A percentile compares a stretch with the other conserved stretches of the same genome.
Conservation (phyloP, 2,113 vertebrate genomes). For the Loxodonta africana region DNA sequence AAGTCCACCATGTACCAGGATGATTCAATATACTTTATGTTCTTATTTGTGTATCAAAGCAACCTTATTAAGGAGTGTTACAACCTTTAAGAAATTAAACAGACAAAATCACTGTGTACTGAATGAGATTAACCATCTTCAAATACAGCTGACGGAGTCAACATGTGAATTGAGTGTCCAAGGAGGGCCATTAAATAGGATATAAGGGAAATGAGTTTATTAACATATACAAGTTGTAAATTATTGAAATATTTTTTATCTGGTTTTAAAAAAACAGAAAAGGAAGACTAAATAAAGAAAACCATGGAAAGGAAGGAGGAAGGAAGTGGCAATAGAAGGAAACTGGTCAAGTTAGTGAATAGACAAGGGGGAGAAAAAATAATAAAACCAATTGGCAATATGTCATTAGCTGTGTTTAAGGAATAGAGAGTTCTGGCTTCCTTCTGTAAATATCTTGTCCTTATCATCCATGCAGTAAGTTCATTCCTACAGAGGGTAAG, state of each 20-base stretch:
- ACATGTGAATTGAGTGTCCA: neutral
- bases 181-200: neutral
- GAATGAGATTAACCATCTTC: neutral
- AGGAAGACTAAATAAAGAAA: neutral
- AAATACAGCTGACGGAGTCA: neutral
- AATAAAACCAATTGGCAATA: neutral
- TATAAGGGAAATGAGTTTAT: neutral
- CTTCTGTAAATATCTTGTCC: neutral
- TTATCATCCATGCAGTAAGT: neutral
- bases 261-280: neutral
- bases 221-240: neutral
- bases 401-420: neutral
- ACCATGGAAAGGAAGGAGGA: neutral
- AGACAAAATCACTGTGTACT: neutral
- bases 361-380: neutral
- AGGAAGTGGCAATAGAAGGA: neutral
- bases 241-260: constrained; percentile 24
- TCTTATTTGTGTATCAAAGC: too few species aligned
- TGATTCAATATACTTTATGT: too few species aligned
- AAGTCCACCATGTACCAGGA: too few species aligned
- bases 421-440: neutral
- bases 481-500: neutral
- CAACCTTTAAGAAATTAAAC: neutral
- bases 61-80: too few species aligned
- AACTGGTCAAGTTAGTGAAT: neutral